Base-by-base conservation (phyloP, 2,888 invertebrate species). In the Ditula angustiorana region DNA sequence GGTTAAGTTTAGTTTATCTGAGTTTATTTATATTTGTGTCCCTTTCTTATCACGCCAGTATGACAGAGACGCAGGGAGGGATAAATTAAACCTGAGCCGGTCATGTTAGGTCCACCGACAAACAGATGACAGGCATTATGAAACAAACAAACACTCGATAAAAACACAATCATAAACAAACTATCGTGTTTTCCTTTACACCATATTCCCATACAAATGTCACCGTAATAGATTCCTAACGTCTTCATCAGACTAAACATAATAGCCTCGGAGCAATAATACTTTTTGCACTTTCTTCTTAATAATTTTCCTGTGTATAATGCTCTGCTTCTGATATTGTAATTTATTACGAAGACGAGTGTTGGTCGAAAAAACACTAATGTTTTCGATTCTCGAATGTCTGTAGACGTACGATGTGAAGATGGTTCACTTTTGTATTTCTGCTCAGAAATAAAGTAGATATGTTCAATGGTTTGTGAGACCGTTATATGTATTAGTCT, bases 331-430 rank as follows among this genome's bases (percentile, higher is more conserved):
- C 26, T 69, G 69, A 69, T 68, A 70, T 70, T 62, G 76, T 79
- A 74, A 78, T 78, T 79, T 78, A 76, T 77, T 75, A 75, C 68
- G 64, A 47, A 56, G 37, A 19, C 58, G 41, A 26, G 26, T 41
- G n/a, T 55, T 57, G 58, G 44, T 53, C 35, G 53, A 61, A 44
- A 67, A 50, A 62, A 56, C 53, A 56, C 65, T 67, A 65, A 61
- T 67, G 67, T 67, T 64, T 60, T 50, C 56, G 57, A 61, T 49
- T 65, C 56, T 47, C 28, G 46, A 26, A 33, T 50, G 57, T 57
- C 21, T 30, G 19, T 47, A 47, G 26, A 57, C 24, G 24, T 30
- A 35, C 2, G n/a, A 30, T 28, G 23, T 2, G 44, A 53, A 61
- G 58, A 37, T 64, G 50, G 69, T 72, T 70, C 70, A 70, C 69